Evolutionary conservation across 2,888 invertebrate genomes (phyloP).

Genomic region (Calliphora vomitoria): DNA sequence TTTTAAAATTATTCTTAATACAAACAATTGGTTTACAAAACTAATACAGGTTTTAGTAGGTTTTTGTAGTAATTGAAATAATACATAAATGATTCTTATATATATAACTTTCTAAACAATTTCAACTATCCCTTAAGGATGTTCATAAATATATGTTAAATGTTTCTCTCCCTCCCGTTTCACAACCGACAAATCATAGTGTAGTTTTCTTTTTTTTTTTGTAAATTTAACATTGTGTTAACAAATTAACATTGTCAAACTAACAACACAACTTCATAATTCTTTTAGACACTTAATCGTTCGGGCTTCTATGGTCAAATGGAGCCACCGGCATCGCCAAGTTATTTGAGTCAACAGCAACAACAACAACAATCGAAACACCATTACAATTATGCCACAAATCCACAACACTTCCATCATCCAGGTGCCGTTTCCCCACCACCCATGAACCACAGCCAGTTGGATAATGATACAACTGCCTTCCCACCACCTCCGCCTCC

Average conservation of each 20-base stretch:
- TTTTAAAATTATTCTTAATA: neutral
- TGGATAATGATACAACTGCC: conserved; percentile 78
- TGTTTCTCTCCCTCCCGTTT: neutral
- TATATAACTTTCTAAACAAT: neutral
- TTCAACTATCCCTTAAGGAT: neutral
- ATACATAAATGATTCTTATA: neutral
- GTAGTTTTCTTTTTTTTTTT: conserved; percentile 3
- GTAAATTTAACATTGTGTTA: conserved; percentile 44
- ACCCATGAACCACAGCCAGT: conserved; percentile 79
- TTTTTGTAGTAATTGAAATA: neutral
- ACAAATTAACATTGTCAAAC: conserved; percentile 66
- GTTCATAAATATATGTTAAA: neutral
- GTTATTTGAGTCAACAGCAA: conserved; percentile 79
- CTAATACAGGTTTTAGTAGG: conserved; percentile 10
- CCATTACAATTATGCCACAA: conserved; percentile 80
- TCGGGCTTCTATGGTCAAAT: conserved; percentile 77
- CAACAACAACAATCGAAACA: conserved; percentile 79
- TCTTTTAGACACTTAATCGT: conserved; percentile 81
- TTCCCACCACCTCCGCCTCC: conserved; percentile 84
- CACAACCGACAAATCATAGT: conserved; percentile 5
- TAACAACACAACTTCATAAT: conserved; percentile 64
- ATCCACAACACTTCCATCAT: conserved; percentile 83
- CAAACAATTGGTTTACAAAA: conserved; percentile 39
- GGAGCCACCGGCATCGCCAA: conserved; percentile 82
- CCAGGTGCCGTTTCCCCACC: conserved; percentile 84